Base-by-base conservation (phyloP, 2,888 invertebrate genomes). In the Pheosia tremula region DNA sequence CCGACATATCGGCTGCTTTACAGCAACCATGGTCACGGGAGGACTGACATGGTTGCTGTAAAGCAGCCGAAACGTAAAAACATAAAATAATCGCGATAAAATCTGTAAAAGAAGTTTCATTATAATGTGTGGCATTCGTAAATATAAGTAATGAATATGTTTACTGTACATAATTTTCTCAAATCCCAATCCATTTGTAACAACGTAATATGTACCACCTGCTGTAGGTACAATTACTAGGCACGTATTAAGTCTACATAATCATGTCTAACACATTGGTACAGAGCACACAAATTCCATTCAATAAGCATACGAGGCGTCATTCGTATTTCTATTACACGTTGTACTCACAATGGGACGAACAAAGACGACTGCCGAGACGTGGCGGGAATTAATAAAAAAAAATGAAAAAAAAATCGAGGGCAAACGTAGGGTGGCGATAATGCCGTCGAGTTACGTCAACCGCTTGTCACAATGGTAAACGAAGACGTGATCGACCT, bases 311-410 rank as follows among this genome's bases (percentile, higher is more conserved):
- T 71, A 74, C 82, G 41, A 56, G 45, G 56, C 56, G 73, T 73
- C 60, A 66, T 63, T 63, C 74, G 79, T 81, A 85, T 85, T 88
- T 85, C 85, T 83, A 86, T 86, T 85, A 86, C 84, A 86, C 79
- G 84, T 82, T 79, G 77, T 81, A 84, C 85, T 86, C 84, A 91
- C 90, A 90, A 91, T 89, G 80, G 84, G 81, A 87, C 83, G 88
- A 88, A 90, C 88, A 91, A 91, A 90, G 87, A 81, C 66, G 72
- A 74, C 63, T 58, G 71, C 64, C 74, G 69, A 81, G 81, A 92
- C 93, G 93, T 91, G 91, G 80, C 67, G 82, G 75, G 93, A 92
- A 92, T 92, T 90, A 87, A 86, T 86, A 87, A 77, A 87, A 87
- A 88, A 45, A 56, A 56, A 41, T 41, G 24, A 56, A 45, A 45